These are phyloP conservation scores for Diadromus collaris DNA, from an alignment of 2,888 invertebrate species.

Conservation along the genomic window DNA sequence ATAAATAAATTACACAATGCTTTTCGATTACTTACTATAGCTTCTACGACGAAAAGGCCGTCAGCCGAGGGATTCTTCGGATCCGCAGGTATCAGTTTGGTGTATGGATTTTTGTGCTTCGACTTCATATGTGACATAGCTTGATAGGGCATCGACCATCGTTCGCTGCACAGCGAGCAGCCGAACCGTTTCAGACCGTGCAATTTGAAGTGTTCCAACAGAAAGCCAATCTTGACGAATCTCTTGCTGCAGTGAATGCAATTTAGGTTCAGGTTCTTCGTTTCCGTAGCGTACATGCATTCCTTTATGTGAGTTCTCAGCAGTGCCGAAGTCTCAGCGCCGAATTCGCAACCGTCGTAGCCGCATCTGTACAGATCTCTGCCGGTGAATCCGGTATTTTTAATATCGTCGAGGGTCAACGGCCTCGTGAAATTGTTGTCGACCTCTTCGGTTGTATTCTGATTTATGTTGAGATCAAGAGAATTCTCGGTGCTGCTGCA, in stretches of 20 bases:
- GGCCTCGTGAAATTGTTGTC: slow-evolving; percentile 57
- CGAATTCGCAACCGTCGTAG: slow-evolving; percentile 78
- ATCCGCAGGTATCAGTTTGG: slow-evolving; percentile 80
- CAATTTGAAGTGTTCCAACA: slow-evolving; percentile 83
- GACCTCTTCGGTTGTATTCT: slow-evolving; percentile 26
- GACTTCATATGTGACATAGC: slow-evolving; percentile 81
- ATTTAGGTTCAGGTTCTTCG: slow-evolving; percentile 73
- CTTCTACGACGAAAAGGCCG: slow-evolving; percentile 81
- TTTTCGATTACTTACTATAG: slow-evolving; percentile 72
- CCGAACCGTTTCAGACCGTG: slow-evolving; percentile 83
- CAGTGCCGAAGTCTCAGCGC: slow-evolving; percentile 72
- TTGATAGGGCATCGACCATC: slow-evolving; percentile 72
- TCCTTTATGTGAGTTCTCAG: slow-evolving; percentile 80
- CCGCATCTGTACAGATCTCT: slow-evolving; percentile 82
- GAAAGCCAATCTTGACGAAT: slow-evolving; percentile 79
- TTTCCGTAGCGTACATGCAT: slow-evolving; percentile 70
- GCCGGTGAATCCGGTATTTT: slow-evolving; percentile 78
- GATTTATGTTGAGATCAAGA: slow-evolving; percentile 34
- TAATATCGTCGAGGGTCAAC: slow-evolving; percentile 74
- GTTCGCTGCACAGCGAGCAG: slow-evolving; percentile 83
- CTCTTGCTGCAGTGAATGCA: slow-evolving; percentile 82
- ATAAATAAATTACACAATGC: neutral
- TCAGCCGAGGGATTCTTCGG: slow-evolving; percentile 80
- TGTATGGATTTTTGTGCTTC: slow-evolving; percentile 80
- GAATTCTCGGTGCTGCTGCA: slow-evolving; percentile 59